These are phyloP conservation scores for Aphrophora alni DNA, from an alignment of 2,888 invertebrate genomes.

Conservation along the genomic window DNA sequence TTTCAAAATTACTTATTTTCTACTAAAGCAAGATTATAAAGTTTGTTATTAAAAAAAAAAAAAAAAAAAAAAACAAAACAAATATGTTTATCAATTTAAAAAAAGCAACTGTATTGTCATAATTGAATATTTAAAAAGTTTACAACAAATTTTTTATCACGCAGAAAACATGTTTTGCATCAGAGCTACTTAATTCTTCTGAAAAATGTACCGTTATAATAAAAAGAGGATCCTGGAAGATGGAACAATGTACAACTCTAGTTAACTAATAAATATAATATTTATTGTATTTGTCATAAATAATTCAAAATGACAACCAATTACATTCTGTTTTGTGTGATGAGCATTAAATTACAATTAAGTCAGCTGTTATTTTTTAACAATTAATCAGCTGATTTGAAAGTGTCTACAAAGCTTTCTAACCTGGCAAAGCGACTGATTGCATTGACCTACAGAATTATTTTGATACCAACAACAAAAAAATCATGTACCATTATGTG, in stretches of 20 bases:
- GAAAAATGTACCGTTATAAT: no score
- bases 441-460: background rate
- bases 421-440: background rate
- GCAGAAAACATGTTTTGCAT: no score
- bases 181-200: no score
- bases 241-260: background rate
- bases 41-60: no score
- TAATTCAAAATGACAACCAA: background rate
- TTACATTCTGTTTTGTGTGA: background rate
- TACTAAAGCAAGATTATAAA: no score
- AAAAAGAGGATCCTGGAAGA: no score
- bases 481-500: background rate
- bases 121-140: no score
- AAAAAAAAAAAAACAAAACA: no score
- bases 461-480: background rate
- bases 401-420: background rate
- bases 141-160: no score
- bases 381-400: background rate
- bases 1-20: no score
- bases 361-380: background rate
- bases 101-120: no score
- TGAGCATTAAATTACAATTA: background rate
- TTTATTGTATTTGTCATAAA: constrained; percentile 9
- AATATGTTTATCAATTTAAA: no score
- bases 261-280: constrained; percentile 2